These are phyloP conservation scores for Dinomys branickii DNA, from an alignment of 2,113 vertebrate genomes.

Conservation along the genomic window DNA sequence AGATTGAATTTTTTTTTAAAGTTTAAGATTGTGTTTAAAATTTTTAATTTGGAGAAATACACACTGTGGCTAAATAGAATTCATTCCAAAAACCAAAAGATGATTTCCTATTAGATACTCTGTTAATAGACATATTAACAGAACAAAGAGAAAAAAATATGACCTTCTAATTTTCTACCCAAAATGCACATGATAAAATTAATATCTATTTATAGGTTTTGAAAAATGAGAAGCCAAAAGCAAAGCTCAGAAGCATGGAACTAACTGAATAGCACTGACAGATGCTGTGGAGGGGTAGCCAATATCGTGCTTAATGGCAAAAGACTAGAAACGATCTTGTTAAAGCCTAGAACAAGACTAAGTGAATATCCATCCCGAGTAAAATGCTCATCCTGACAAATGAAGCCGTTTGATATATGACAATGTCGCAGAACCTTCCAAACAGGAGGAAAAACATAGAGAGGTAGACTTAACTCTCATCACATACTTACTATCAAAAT, in stretches of 20 bases:
- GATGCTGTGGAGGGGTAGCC: neutral
- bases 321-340: neutral
- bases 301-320: neutral
- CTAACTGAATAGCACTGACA: neutral
- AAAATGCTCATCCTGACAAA: constrained; percentile 52
- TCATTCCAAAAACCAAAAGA: constrained; percentile 7
- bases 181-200: neutral
- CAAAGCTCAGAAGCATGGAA: neutral
- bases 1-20: neutral
- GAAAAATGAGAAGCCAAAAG: neutral
- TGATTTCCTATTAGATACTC: constrained; percentile 21
- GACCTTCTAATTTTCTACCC: neutral
- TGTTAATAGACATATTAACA: constrained; percentile 32
- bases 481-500: neutral
- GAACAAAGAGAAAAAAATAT: neutral
- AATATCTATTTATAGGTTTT: constrained; percentile 15
- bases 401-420: neutral
- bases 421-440: neutral
- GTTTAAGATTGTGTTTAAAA: constrained; percentile 13
- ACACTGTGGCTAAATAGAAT: neutral
- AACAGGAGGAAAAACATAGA: neutral
- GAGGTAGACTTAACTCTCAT: neutral
- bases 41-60: constrained; percentile 24
- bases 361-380: neutral
- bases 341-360: neutral